Conservation (phyloP, 2,888 invertebrate species). For the Mayetiola destructor region DNA sequence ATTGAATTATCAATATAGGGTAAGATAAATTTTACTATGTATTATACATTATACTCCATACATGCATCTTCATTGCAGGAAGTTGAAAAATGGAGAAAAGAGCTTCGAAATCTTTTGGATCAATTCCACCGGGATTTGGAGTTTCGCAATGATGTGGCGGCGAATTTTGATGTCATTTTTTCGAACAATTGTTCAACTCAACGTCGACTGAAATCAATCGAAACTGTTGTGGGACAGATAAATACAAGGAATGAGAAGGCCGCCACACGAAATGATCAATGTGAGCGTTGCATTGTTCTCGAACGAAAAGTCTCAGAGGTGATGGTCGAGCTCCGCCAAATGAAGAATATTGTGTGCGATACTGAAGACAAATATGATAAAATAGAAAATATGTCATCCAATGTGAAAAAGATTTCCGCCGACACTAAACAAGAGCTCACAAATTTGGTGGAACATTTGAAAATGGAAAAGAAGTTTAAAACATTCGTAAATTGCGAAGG, state of each 20-base stretch:
- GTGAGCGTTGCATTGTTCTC: neutral
- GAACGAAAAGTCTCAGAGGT: neutral
- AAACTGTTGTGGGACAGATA: neutral
- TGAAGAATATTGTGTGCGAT: slow-evolving; percentile 38
- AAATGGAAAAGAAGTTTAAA: slow-evolving; percentile 29
- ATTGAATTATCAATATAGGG: neutral
- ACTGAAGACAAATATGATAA: slow-evolving; percentile 39
- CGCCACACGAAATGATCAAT: neutral
- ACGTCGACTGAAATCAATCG: neutral
- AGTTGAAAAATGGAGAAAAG: slow-evolving; percentile 1
- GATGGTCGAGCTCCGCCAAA: slow-evolving; percentile 15
- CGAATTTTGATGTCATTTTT: neutral
- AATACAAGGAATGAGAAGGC: neutral
- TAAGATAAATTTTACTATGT: neutral
- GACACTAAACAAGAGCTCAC: slow-evolving; percentile 37
- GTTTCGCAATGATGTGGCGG: neutral
- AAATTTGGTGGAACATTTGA: slow-evolving; percentile 35
- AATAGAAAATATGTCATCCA: slow-evolving; percentile 33
- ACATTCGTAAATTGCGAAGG: slow-evolving; percentile 31
- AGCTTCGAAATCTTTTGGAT: neutral
- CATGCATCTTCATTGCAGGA: neutral
- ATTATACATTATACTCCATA: neutral
- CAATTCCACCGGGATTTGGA: neutral
- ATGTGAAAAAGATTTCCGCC: slow-evolving; percentile 32
- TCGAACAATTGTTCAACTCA: neutral